Base-by-base conservation (phyloP, 2,888 invertebrate genomes). In the Drosophila flavopinicola region DNA sequence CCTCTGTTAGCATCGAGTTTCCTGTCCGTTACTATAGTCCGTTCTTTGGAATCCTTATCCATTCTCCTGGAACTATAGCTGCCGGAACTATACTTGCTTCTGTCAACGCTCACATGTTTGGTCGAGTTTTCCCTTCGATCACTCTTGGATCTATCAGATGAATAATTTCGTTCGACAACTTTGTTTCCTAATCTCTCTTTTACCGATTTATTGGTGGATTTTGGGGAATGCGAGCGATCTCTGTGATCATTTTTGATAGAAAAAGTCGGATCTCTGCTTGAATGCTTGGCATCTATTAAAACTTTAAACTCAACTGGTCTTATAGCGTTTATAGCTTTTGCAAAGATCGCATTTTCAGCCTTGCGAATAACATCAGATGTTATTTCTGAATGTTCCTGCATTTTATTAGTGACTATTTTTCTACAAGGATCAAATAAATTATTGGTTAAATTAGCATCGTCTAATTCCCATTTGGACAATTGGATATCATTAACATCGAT, bases 401-500 rank as follows among this genome's bases (percentile, higher is more conserved):
- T 45, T 45, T 72, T 92, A 0, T 92, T 92, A 29, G 91, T 91
- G 11, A 91, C 90, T 20, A 92, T 91, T 80, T 93, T 93, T 13
- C 58, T 66, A 13, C 57, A 66, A 13, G 92, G 92, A 0, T 92
- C 93, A 48, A 92, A 92, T 66, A 35, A 70, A 69, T 61, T 91
- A 88, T 61, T 92, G 23, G 35, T 92, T 33, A 94, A 94, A 49
- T 95, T 95, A 35, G 95, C 95, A 15, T 96, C 94, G 91, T 98
- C 97, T 95, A 97, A 95, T 25, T 97, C 97, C 97, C 97, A 97
- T 91, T 97, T 97, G 0, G 97, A 97, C 47, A 95, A 92, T 86
- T 95, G 96, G 0, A 97, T 96, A 60, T 96, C 72, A 24, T 70
- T 78, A 6, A 75, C 61, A 6, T 89, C 86, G 39, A 75, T 85